Evolutionary conservation across 2,113 vertebrate species (phyloP), one percentile per base, ranked within the genome.

Genomic region (Daubentonia madagascariensis): DNA sequence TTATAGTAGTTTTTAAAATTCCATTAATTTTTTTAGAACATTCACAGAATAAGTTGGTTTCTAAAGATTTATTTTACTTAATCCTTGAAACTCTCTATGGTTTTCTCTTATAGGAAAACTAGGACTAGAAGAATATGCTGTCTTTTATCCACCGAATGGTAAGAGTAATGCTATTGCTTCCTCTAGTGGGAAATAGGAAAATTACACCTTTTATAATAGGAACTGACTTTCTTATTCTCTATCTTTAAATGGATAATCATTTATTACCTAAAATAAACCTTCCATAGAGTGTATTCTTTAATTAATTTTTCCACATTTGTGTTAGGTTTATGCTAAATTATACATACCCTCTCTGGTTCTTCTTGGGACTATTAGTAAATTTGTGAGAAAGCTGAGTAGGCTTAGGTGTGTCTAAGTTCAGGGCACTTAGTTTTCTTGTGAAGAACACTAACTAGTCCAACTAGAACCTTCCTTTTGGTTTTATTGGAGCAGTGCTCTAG

Each of bases 81-180:
- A 70, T 93, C 13, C 45, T 95, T 97, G 89, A 97, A 92, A 98
- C 89, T 85, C 89, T 85, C 76, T 80, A 0, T 97, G 92, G 76
- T 87, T 65, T 96, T 91, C 61, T 86, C 96, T 98, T 93, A 84
- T 96, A 99, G 99, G 99, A 92, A 99, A 99, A 96, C 98, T 98
- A 0, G 99, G 99, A 95, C 97, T 99, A 72, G 99, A 99, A 98
- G 99, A 99, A 88, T 99, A 98, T 97, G 99, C 99, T 37, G 99
- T 99, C 91, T 99, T 99, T 97, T 99, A 99, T 98, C 99, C 99
- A 93, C 99, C 99, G 57, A 99, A 99, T 45, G 99, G 99, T 99
- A 99, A 99, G 99, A 95, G 45, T 97, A 96, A 63, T 98, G 35
- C 97, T 97, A 6, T 95, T 98, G 98, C 98, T 97, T 97, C 98